Base-by-base conservation (phyloP, 2,113 vertebrate species). In the Rhabdomys dilectus region DNA sequence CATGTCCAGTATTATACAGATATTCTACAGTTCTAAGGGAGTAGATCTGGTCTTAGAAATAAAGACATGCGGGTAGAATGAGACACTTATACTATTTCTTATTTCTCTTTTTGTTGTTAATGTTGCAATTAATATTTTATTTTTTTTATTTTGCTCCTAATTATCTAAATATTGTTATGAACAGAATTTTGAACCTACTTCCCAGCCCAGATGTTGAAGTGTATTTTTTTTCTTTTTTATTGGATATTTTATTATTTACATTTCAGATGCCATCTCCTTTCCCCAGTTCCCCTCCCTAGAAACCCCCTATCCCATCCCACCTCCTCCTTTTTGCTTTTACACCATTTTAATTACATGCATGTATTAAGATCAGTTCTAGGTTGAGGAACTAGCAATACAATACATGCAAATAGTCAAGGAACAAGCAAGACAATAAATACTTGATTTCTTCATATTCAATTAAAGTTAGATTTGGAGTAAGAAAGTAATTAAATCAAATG, bases 11-110 rank as follows among this genome's bases (percentile, higher is more conserved):
- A 22, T 42, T 60, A 39, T 36, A 0, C 34, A 70, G 15, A 7
- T 34, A 53, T 12, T 42, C 53, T 15, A 19, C 0, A 9, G 31
- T 56, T 3, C 2, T 0, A 29, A 36, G 2, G 4, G 0, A 45
- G 5, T 64, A 21, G 1, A 15, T 26, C 17, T 77, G 31, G 75
- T 0, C 7, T 2, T 8, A 39, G 17, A 70, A 24, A 48, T 36
- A 48, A 13, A n/a, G 34, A 12, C 7, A 6, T 22, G 0, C 60
- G 9, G 17, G 19, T 45, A 24, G 39, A 45, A 53, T 7, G 24
- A 6, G 1, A 13, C 75, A 13, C 16, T 0, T 16, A 48, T 11
- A 24, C 15, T 24, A 15, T 1, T 75, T 91, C 34, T 11, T 73
- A 0, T 48, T 88, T 92, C 16, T 85, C n/a, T 81, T 81, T 13